Base-by-base conservation (phyloP, 1,140 invertebrate species). In the Popillia japonica region DNA sequence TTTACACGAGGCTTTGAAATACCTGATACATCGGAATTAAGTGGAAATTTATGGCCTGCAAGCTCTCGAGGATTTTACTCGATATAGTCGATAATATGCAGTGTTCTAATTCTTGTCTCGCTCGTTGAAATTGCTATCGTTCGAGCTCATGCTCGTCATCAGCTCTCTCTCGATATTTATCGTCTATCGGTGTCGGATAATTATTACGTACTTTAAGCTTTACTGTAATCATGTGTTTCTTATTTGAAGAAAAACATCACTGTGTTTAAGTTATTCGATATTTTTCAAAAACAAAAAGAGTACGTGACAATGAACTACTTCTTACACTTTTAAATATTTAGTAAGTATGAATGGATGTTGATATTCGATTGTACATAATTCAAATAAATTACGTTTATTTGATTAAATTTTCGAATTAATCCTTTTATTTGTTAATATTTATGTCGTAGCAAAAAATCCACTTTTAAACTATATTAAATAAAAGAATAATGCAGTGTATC, bases 251-350 rank as follows among this genome's bases (percentile, higher is more conserved):
- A 34, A 34, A 34, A 2, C 4, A 1, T 34, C 4, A 34, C 1
- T 34, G 27, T 2, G 1, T 34, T 34, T 34, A 1, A 34, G 27
- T 34, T 34, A 34, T 34, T 34, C 27, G 27, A 34, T 34, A 34
- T 34, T 34, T 34, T 4, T 34, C 27, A 34, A 34, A 34, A 34
- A 34, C 75, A 48, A 80, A 81, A 81, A 74, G 79, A 79, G n/a
- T n/a, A n/a, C n/a, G n/a, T n/a, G n/a, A n/a, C n/a, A n/a, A n/a
- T n/a, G n/a, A n/a, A n/a, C n/a, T n/a, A n/a, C n/a, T n/a, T n/a
- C n/a, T n/a, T n/a, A n/a, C n/a, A n/a, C n/a, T n/a, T n/a, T n/a
- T n/a, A n/a, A n/a, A n/a, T n/a, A n/a, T n/a, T n/a, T n/a, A n/a
- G n/a, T n/a, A n/a, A n/a, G n/a, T n/a, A n/a, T n/a, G n/a, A n/a